These are phyloP conservation scores for Stegastes partitus DNA, from an alignment of 2,113 vertebrate species.

Conservation along the genomic window DNA sequence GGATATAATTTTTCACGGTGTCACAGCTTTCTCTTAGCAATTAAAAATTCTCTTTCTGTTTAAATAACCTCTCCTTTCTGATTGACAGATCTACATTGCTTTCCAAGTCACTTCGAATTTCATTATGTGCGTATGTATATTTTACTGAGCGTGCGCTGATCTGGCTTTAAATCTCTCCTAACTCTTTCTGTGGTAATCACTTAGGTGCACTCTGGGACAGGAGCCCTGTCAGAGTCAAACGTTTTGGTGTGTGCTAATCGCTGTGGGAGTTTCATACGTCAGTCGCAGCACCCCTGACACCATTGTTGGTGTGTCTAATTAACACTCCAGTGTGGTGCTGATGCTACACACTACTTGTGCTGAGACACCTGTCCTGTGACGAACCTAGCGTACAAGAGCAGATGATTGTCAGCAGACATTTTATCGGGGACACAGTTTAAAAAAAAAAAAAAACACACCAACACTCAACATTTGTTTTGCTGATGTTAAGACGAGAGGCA, in stretches of 20 bases:
- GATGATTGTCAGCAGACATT: conserved; percentile 61
- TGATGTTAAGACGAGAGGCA: conserved; percentile 58
- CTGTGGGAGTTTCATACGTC: conserved; percentile 67
- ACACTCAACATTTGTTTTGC: conserved; percentile 40
- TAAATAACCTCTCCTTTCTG: conserved; percentile 23
- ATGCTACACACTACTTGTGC: conserved; percentile 67
- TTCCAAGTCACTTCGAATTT: conserved; percentile 8
- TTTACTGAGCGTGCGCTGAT: conserved; percentile 7
- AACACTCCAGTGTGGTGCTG: conserved; percentile 78
- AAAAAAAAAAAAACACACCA: conserved; percentile 13
- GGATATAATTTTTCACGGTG: conserved; percentile 57
- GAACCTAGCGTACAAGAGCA: conserved; percentile 39
- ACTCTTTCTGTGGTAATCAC: conserved; percentile 38
- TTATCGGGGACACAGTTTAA: conserved; percentile 23
- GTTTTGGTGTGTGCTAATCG: conserved; percentile 53
- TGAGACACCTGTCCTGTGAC: conserved; percentile 76
- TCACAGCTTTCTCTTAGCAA: conserved; percentile 24
- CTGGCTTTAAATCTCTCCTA: conserved; percentile 24
- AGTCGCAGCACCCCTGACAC: conserved; percentile 60
- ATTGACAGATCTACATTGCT: conserved; percentile 11
- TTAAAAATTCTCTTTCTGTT: conserved; percentile 44
- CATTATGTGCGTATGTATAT: background rate
- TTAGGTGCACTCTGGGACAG: conserved; percentile 24
- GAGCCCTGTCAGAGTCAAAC: conserved; percentile 55
- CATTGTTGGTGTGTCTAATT: conserved; percentile 81